Base-by-base conservation (phyloP, 2,113 vertebrate genomes). In the Carassius gibelio region DNA sequence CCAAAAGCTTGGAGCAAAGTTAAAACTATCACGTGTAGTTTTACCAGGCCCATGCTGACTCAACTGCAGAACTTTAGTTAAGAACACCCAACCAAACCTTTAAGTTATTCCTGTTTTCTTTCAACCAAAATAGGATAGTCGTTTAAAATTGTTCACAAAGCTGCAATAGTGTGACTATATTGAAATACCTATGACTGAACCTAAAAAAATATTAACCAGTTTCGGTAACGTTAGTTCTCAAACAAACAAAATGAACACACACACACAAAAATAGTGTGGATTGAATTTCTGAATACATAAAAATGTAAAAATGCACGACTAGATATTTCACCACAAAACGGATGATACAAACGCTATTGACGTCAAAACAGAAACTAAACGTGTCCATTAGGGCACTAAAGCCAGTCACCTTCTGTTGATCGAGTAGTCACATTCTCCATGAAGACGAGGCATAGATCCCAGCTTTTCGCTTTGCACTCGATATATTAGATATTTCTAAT, bases 321-420 rank as follows among this genome's bases (percentile, higher is more conserved):
- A 8, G 23, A 55, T 34, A 14, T 55, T 76, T 76, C 19, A 21
- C 11, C 23, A 69, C 50, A 34, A 50, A n/a, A 21, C 57, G 57
- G 8, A 52, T 34, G 21, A 66, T 8, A 52, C 59, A 9, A 69
- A 34, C 62, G 6, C 42, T 9, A 77, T 23, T 15, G 19, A 78
- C 21, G 15, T 11, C 2, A 26, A 42, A 76, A 81, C 42, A 38
- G 52, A 74, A 72, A 72, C 57, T 62, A 80, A 80, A 45, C 57
- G 21, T 11, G 36, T 64, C 0, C 3, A 9, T 1, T 38, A 64
- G 13, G 48, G n/a, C 14, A 3, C n/a, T 26, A 68, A 69, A 26
- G 26, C 21, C 9, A 15, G 57, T 90, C 81, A 90, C 89, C 89
- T 90, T 89, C 80, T 87, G 81, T 77, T 21, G 85, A n/a, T 85